Base-by-base conservation (phyloP, 2,888 invertebrate species). In the Geotrupes spiniger region DNA sequence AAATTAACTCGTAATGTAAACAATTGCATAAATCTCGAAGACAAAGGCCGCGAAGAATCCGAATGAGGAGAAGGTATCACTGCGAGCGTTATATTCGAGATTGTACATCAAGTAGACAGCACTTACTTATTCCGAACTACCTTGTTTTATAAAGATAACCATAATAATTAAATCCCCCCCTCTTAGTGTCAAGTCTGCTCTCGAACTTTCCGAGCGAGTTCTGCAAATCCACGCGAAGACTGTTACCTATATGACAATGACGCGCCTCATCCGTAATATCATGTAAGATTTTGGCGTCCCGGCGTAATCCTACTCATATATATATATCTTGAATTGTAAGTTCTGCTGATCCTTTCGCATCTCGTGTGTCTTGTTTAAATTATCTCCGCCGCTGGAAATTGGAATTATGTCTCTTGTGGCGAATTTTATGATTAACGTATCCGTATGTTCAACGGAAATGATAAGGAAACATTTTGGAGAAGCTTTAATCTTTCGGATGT, bases 1-100 rank as follows among this genome's bases (percentile, higher is more conserved):
- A 69, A 72, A 72, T 72, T 71, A 72, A 72, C 70, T 71, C 66
- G 69, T 65, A 69, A 69, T 70, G 71, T 71, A 71, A 72, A 72
- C 72, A 72, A 71, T 72, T 71, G 71, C 69, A 69, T 71, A 71
- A 71, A 71, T 71, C 71, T 67, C 61, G 64, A 62, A 65, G 68
- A 70, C 69, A 71, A 70, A 68, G 67, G 66, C 61, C 47, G 61
- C 62, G 64, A 64, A 65, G 64, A 65, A 66, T 65, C 65, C 63
- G 65, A 69, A 66, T 68, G 64, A 66, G 63, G 61, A 63, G 44
- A 63, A 60, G 56, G 57, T 56, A 59, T 54, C 57, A 52, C 57
- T 54, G 59, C 63, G 64, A 66, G 67, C 68, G 68, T 69, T 70
- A 69, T 68, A 63, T 64, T 58, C 56, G 57, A 68, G 70, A 71